Evolutionary conservation across 2,888 invertebrate species (phyloP).

Genomic region (Zaprionus obscuricornis): DNA sequence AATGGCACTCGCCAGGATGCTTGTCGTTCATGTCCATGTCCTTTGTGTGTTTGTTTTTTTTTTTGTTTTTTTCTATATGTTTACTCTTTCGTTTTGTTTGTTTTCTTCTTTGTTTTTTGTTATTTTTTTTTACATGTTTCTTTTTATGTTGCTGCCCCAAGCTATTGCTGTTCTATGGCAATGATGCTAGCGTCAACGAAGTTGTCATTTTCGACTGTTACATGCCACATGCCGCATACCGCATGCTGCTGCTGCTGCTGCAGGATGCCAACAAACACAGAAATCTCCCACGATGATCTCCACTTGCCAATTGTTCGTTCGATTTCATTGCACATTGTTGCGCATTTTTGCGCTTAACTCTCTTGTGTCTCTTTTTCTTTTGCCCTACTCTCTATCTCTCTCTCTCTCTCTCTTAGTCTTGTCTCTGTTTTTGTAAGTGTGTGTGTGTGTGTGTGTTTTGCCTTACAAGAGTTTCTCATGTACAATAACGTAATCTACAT

Average conservation of each 20-base stretch:
- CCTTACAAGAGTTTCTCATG: slow-evolving; percentile 67
- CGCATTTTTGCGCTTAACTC: slow-evolving; percentile 60
- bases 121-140: slow-evolving; percentile 14
- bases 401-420: too few relatives aligned
- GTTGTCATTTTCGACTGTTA: slow-evolving; percentile 75
- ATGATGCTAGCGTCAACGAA: slow-evolving; percentile 70
- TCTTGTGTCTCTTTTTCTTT: slow-evolving; percentile 37
- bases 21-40: slow-evolving; percentile 19
- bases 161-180: slow-evolving; percentile 46
- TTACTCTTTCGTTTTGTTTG: slow-evolving; percentile 32
- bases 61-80: slow-evolving; percentile 10
- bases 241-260: slow-evolving; percentile 11
- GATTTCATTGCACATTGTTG: slow-evolving; percentile 78
- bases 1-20: slow-evolving; percentile 14
- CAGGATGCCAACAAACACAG: slow-evolving; percentile 19
- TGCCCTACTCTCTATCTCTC: background rate
- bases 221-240: slow-evolving; percentile 49
- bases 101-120: slow-evolving; percentile 19
- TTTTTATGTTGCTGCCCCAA: slow-evolving; percentile 34
- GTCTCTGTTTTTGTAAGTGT: background rate
- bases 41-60: background rate
- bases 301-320: slow-evolving; percentile 77
- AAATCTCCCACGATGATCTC: slow-evolving; percentile 41
- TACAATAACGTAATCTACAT: slow-evolving; percentile 79
- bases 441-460: slow-evolving; percentile 17